Conservation (phyloP, 2,113 vertebrate species). For the Scortum barcoo region DNA sequence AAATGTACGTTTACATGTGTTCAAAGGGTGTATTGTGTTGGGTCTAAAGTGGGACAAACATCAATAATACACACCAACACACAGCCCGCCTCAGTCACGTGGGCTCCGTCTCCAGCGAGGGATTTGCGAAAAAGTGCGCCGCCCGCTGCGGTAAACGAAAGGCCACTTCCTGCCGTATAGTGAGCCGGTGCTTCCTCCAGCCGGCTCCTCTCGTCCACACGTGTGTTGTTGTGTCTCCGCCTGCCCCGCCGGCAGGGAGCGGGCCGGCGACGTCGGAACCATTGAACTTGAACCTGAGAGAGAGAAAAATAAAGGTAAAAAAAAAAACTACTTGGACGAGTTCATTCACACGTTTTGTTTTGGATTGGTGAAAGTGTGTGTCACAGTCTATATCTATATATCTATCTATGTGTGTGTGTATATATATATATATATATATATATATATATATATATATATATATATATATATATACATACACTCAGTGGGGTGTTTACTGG, state of each 20-base stretch:
- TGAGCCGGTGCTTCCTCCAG: slow-evolving; percentile 48
- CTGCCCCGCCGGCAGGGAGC: not conserved
- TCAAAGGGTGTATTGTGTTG: no score
- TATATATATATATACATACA: no score
- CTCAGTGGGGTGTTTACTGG: not conserved
- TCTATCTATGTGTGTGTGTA: no score
- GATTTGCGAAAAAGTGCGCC: slow-evolving; percentile 44
- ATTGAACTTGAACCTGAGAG: slow-evolving; percentile 17
- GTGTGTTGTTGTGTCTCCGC: not conserved
- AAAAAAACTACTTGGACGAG: slow-evolving; percentile 5
- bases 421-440: no score
- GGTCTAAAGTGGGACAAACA: slow-evolving; percentile 44
- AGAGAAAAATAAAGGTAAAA: no score
- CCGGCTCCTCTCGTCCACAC: not conserved
- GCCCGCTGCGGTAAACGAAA: accelerated
- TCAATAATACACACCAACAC: slow-evolving; percentile 41
- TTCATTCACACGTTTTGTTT: not conserved
- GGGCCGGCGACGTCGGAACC: not conserved
- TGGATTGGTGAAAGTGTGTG: no score
- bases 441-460: no score
- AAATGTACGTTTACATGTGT: not conserved
- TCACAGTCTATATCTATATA: no score
- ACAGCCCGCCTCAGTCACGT: slow-evolving; percentile 25
- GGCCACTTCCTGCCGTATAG: slow-evolving; percentile 76
- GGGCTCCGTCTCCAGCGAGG: slow-evolving; percentile 9